A percentile compares a stretch with the other conserved stretches of the same genome.
Conservation (phyloP, 2,113 vertebrate species). For the Guaruba guarouba region DNA sequence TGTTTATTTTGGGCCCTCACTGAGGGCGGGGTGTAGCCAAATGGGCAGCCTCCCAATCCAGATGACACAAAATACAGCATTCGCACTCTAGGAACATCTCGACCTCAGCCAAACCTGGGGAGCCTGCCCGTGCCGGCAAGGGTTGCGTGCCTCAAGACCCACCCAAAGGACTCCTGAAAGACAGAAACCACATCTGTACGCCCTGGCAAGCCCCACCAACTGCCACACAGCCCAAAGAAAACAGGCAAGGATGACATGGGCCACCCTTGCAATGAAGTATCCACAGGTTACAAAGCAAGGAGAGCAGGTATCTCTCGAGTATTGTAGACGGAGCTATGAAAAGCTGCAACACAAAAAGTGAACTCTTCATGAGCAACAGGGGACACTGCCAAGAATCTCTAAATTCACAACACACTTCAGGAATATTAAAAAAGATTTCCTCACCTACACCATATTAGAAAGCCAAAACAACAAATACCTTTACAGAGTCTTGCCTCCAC, state of each 20-base stretch:
- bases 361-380: background rate
- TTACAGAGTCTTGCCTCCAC: background rate
- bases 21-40: constrained; percentile 6
- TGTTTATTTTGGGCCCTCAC: constrained; percentile 41
- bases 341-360: background rate
- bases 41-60: background rate
- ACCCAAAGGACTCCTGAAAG: background rate
- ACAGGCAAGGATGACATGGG: background rate
- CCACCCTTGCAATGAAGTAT: fast-evolving
- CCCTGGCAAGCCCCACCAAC: background rate
- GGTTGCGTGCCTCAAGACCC: background rate
- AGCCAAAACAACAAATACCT: fast-evolving
- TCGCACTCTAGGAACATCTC: constrained; percentile 42
- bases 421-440: background rate
- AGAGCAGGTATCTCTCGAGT: background rate
- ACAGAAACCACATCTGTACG: background rate
- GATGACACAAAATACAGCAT: background rate
- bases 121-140: fast-evolving
- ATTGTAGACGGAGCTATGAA: background rate
- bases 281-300: background rate
- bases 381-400: background rate
- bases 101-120: background rate
- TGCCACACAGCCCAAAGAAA: background rate
- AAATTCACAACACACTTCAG: background rate
- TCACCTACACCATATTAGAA: background rate